Evolutionary conservation across 2,113 vertebrate species (phyloP).

Genomic region (Cepphus grylle): DNA sequence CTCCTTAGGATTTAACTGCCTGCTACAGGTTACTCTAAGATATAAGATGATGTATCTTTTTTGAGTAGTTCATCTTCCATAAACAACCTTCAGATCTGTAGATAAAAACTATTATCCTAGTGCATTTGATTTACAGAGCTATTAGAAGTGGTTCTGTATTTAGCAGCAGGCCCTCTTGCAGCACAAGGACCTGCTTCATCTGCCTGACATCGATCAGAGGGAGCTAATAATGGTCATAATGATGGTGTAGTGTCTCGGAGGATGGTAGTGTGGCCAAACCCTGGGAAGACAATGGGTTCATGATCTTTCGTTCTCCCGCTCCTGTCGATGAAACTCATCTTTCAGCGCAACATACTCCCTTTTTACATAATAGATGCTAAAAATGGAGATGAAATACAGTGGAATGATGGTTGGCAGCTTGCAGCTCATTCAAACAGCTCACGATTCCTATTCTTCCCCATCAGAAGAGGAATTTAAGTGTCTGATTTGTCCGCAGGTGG

Average conservation of each 20-base stretch:
- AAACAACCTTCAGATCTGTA: slow-evolving; percentile 19
- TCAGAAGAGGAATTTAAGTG: background rate
- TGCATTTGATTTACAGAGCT: slow-evolving; percentile 21
- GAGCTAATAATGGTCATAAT: background rate
- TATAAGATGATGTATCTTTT: background rate
- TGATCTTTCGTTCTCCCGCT: background rate
- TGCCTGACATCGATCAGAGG: background rate
- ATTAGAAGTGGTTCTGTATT: slow-evolving; percentile 24
- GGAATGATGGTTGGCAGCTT: background rate
- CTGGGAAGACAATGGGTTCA: background rate
- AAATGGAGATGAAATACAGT: background rate
- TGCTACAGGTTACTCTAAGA: background rate
- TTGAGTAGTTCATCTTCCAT: background rate
- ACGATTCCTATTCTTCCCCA: background rate
- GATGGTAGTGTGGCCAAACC: background rate
- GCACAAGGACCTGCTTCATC: background rate
- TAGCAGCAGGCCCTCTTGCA: background rate
- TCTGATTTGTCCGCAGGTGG: background rate
- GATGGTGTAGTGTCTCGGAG: fast-evolving
- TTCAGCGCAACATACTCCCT: background rate
- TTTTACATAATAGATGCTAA: background rate
- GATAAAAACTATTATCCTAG: slow-evolving; percentile 35
- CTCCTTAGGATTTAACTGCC: slow-evolving; percentile 16
- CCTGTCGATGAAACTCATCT: background rate
- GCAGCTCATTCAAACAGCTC: background rate